phyloP scores from a whole-genome alignment of 2,888 invertebrate genomes.

The Tetanocera ferruginea region DNA sequence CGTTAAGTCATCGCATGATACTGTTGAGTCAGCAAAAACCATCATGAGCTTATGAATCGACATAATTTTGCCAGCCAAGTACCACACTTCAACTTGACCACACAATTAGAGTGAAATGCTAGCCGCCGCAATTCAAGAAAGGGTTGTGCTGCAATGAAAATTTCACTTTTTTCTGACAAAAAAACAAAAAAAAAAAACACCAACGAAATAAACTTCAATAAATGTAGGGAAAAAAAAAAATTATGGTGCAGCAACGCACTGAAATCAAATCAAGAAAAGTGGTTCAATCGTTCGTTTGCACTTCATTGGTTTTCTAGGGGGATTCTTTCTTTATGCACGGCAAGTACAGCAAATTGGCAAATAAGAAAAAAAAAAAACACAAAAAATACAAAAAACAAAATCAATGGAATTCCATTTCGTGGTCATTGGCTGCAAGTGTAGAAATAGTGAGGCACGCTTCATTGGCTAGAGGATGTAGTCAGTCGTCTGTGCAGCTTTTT shows the following conservation, averaged over 20 bases:
- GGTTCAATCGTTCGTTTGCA: constrained; percentile 31
- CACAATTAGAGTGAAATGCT: constrained; percentile 4
- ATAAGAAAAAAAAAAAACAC: background rate
- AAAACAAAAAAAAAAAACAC: background rate
- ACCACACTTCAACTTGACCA: constrained; percentile 8
- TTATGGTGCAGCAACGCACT: background rate
- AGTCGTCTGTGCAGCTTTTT: background rate
- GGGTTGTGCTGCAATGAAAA: background rate
- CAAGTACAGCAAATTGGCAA: background rate
- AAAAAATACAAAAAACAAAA: background rate
- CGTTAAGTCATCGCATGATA: background rate
- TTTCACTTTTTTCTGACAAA: background rate
- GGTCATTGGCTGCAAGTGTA: background rate
- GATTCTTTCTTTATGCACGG: background rate
- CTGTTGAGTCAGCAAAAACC: background rate
- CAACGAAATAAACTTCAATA: background rate
- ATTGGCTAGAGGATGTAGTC: background rate
- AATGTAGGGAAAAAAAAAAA: background rate
- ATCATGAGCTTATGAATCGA: background rate
- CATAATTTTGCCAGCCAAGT: background rate
- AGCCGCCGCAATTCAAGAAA: background rate
- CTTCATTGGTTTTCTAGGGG: constrained; percentile 26
- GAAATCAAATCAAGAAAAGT: constrained; percentile 33
- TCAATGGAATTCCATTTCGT: background rate
- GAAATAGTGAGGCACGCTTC: background rate